These are phyloP conservation scores for Amitus sp. DNA, from an alignment of 2,888 invertebrate species.

Conservation along the genomic window DNA sequence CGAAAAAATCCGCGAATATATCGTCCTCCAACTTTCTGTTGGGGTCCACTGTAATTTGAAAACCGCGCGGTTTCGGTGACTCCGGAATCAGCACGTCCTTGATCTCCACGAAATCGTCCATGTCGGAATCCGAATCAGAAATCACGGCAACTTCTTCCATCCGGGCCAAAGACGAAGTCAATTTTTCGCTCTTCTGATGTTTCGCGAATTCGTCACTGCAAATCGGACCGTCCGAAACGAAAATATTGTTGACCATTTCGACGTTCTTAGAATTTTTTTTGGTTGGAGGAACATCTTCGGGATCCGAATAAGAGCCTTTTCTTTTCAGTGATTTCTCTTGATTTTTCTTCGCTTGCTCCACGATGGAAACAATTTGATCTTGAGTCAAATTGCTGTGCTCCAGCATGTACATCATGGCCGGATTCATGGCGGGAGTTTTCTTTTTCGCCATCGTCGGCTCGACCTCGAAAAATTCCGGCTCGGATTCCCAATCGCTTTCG, in stretches of 20 bases:
- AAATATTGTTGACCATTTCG: conserved; percentile 27
- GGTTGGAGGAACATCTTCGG: conserved; percentile 31
- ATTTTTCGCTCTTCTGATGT: conserved; percentile 6
- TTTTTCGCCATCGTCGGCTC: conserved; percentile 54
- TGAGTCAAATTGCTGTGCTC: conserved; percentile 81
- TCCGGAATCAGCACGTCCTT: conserved; percentile 50
- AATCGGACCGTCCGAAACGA: conserved; percentile 16
- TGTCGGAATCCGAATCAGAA: conserved; percentile 44
- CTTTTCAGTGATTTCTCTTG: conserved; percentile 16
- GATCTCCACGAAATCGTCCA: conserved; percentile 66
- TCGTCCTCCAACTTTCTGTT: conserved; percentile 68
- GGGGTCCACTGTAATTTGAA: conserved; percentile 64
- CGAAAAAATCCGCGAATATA: conserved; percentile 80
- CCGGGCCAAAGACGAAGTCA: too few species aligned
- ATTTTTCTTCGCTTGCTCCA: conserved; percentile 55
- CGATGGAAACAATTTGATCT: conserved; percentile 70
- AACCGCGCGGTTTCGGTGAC: conserved; percentile 27
- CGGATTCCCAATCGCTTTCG: conserved; percentile 45
- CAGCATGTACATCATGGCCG: conserved; percentile 78
- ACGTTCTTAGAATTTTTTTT: conserved; percentile 6
- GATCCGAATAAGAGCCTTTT: conserved; percentile 29
- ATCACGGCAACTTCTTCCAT: conserved; percentile 19
- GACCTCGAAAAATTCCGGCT: conserved; percentile 41
- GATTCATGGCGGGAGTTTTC: conserved; percentile 50
- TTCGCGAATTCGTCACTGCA: conserved; percentile 17